Percentiles rank a stretch among this genome's conserved stretches.
These are phyloP conservation scores for Polyodon spathula DNA, from an alignment of 2,113 vertebrate species.

Conservation along the genomic window DNA sequence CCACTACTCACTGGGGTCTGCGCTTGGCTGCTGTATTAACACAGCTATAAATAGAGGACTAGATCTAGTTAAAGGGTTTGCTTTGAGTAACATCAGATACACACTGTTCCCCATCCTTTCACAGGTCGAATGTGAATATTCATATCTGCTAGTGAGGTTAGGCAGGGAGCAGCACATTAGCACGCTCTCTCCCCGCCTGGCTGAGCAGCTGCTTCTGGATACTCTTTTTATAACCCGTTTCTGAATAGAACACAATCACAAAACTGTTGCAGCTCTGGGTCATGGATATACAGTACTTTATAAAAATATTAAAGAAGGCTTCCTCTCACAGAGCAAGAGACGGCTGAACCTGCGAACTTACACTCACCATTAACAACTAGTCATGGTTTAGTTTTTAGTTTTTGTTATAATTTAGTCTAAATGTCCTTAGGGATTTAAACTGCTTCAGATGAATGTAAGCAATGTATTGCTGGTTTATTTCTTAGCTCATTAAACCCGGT, in stretches of 20 bases:
- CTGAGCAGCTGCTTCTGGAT: neutral
- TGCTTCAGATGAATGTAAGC: too few relatives aligned
- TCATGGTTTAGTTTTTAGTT: neutral
- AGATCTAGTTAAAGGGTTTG: constrained; percentile 8
- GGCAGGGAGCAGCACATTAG: constrained; percentile 9
- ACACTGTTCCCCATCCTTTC: constrained; percentile 9
- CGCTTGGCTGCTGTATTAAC: constrained; percentile 3
- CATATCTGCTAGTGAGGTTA: constrained; percentile 7
- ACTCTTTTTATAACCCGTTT: neutral
- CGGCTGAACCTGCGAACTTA: neutral
- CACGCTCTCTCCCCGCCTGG: neutral
- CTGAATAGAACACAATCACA: neutral
- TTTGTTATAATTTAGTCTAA: neutral
- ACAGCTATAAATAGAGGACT: constrained; percentile 8
- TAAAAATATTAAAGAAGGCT: neutral
- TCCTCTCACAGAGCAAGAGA: neutral
- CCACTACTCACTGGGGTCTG: neutral
- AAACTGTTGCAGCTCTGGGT: neutral
- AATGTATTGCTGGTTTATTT: too few relatives aligned
- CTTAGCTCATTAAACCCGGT: too few relatives aligned
- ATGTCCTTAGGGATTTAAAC: neutral
- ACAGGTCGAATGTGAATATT: constrained; percentile 16
- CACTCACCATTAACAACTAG: neutral
- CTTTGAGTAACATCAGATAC: constrained; percentile 10
- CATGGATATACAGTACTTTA: neutral